Evolutionary conservation across 2,888 invertebrate genomes (phyloP).

Genomic region (Conchocele bisecta): DNA sequence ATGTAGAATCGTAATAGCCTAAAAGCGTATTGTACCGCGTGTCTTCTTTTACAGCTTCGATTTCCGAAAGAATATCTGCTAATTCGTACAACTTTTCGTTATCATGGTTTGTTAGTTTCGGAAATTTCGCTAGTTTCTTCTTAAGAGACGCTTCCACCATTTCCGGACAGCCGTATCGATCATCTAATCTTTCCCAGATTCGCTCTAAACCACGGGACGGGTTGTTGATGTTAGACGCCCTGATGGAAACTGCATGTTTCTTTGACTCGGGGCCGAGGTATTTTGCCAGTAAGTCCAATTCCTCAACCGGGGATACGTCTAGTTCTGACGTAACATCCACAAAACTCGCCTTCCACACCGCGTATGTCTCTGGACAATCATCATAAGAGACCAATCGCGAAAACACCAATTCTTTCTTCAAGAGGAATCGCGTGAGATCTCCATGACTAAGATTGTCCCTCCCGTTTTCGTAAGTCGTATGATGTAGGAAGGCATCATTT

Average conservation of each 20-base stretch:
- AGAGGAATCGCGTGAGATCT: too few relatives aligned
- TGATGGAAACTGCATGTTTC: neutral
- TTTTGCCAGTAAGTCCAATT: neutral
- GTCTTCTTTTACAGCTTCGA: constrained; percentile 19
- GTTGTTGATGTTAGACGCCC: neutral
- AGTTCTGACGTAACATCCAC: neutral
- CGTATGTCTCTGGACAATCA: neutral
- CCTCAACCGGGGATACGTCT: neutral
- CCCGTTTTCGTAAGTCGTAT: too few relatives aligned
- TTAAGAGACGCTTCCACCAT: neutral
- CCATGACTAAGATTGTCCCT: too few relatives aligned
- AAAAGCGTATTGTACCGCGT: constrained; percentile 2
- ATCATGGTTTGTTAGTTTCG: neutral
- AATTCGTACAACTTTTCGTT: constrained; percentile 2
- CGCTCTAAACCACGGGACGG: neutral
- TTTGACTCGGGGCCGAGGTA: neutral
- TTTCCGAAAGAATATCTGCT: constrained; percentile 9
- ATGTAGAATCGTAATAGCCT: constrained; percentile 22
- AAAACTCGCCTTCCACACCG: neutral
- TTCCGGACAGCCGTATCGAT: neutral
- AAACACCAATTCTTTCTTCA: neutral
- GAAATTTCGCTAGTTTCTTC: neutral
- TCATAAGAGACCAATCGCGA: neutral
- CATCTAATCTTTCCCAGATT: neutral
- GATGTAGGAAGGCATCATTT: too few relatives aligned